Evolutionary conservation across 64 coral and sea anemone genomes (phyloP).

Genomic region (Montipora foliosa): DNA sequence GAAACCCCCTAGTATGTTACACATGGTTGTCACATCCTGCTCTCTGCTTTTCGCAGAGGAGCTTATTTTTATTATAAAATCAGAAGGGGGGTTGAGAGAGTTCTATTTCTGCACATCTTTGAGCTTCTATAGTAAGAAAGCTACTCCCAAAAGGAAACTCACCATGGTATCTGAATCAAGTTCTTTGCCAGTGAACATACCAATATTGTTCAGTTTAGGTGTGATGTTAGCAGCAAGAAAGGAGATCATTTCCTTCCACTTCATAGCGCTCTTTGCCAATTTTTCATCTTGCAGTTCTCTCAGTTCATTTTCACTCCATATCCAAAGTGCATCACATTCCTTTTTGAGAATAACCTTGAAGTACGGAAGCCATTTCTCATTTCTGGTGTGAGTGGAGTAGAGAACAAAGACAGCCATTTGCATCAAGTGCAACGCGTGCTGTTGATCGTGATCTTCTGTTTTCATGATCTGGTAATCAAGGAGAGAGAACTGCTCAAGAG

Average conservation of each 20-base stretch:
- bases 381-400: constrained; percentile 53
- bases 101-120: no score
- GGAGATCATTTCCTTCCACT: constrained; percentile 44
- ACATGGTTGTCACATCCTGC: no score
- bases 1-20: no score
- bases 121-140: neutral
- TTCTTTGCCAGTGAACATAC: constrained; percentile 41
- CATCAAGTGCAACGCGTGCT: constrained; percentile 17
- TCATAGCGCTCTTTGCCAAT: constrained; percentile 31
- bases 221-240: constrained; percentile 53
- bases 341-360: constrained; percentile 55
- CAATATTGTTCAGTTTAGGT: constrained; percentile 52
- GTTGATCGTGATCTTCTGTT: constrained; percentile 6
- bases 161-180: constrained; percentile 35
- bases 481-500: constrained; percentile 54
- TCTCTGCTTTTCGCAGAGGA: no score
- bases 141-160: neutral
- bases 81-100: no score
- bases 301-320: constrained; percentile 62
- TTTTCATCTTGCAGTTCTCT: constrained; percentile 53
- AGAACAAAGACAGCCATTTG: constrained; percentile 62
- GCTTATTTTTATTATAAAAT: no score
- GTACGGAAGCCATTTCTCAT: constrained; percentile 60
- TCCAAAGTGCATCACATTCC: constrained; percentile 55
- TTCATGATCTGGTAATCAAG: constrained; percentile 46